phyloP scores from a whole-genome alignment of 2,888 invertebrate species.

The Hesperia comma region DNA sequence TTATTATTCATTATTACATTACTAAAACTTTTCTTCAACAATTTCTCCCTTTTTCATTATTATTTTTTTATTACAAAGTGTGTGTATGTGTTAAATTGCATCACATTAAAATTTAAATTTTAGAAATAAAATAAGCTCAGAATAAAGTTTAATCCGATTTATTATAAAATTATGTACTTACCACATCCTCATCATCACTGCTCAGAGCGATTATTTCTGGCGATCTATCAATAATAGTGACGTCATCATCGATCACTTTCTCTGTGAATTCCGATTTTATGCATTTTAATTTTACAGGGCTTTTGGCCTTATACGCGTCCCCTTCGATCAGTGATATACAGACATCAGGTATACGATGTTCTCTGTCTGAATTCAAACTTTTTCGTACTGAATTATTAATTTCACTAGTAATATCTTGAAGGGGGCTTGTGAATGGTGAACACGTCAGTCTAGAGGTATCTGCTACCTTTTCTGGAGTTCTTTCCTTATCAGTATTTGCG shows the following conservation, averaged over 20 bases:
- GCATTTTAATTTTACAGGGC: background rate
- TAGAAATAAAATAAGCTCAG: too few species aligned
- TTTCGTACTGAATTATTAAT: slow-evolving; percentile 41
- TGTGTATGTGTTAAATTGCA: too few species aligned
- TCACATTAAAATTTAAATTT: too few species aligned
- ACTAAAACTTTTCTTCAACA: too few species aligned
- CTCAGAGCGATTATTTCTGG: slow-evolving; percentile 74
- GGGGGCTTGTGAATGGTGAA: slow-evolving; percentile 68
- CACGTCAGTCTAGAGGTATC: slow-evolving; percentile 58
- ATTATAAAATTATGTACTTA: slow-evolving; percentile 45
- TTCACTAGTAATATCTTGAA: slow-evolving; percentile 58
- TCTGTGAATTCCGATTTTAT: slow-evolving; percentile 43
- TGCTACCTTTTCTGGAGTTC: slow-evolving; percentile 45
- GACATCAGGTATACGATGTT: background rate
- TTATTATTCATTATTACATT: too few species aligned
- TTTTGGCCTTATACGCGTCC: background rate
- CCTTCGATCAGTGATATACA: slow-evolving; percentile 2
- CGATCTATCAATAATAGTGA: slow-evolving; percentile 63
- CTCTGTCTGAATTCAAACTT: background rate
- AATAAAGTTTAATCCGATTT: background rate
- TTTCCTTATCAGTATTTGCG: slow-evolving; percentile 42
- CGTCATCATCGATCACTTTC: slow-evolving; percentile 64
- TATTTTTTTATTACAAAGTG: too few species aligned
- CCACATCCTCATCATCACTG: slow-evolving; percentile 75
- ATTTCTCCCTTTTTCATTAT: too few species aligned